These are phyloP conservation scores for Varanus komodoensis DNA, from an alignment of 2,113 vertebrate genomes.

Conservation along the genomic window DNA sequence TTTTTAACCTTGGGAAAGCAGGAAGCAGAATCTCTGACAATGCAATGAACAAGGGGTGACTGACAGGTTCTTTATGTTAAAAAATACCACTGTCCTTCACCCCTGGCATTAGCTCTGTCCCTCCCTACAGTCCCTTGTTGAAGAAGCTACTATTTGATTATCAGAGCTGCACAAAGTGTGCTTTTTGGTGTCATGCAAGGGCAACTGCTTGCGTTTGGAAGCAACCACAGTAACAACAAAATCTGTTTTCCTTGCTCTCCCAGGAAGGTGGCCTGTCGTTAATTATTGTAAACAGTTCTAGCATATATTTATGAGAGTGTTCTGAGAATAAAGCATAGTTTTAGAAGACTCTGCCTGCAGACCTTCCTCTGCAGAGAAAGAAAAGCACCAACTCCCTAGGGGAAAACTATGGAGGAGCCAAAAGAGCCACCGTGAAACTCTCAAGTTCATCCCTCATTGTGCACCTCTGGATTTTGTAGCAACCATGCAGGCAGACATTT, in stretches of 20 bases:
- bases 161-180: neutral
- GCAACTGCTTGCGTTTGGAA: neutral
- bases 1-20: constrained; percentile 17
- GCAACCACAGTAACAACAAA: neutral
- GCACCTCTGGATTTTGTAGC: neutral
- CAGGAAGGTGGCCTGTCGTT: neutral
- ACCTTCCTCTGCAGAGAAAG: neutral
- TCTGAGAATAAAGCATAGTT: neutral
- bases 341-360: neutral
- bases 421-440: neutral
- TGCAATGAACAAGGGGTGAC: neutral
- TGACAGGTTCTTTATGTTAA: neutral
- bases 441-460: neutral
- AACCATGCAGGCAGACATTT: neutral
- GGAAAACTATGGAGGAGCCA: neutral
- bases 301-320: neutral
- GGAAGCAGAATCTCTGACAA: neutral
- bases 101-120: neutral
- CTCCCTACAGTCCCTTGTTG: neutral
- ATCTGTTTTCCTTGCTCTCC: neutral
- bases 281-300: neutral
- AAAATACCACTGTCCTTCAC: constrained; percentile 7
- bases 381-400: neutral
- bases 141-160: neutral
- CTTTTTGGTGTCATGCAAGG: neutral